Evolutionary conservation across 2,113 vertebrate species (phyloP).

Genomic region (Erythrolamprus reginae): DNA sequence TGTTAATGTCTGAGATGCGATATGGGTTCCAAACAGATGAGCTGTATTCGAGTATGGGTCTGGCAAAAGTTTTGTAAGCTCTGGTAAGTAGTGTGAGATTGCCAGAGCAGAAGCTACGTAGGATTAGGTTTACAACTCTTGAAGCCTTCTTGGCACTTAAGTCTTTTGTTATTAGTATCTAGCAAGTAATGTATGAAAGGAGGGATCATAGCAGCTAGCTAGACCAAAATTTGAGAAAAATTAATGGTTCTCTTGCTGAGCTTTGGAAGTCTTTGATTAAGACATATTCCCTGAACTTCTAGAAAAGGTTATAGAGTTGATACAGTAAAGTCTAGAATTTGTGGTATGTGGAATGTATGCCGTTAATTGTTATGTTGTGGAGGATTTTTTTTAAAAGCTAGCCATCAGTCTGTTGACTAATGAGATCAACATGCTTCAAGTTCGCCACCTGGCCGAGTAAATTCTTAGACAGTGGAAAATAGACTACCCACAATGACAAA

Average conservation of each 20-base stretch:
- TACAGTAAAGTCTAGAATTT: neutral
- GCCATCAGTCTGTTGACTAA: neutral
- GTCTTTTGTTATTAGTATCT: too few species aligned
- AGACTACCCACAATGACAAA: neutral
- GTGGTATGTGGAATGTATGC: neutral
- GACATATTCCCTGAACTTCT: neutral
- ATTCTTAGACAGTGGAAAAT: conserved; percentile 1
- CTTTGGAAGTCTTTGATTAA: neutral
- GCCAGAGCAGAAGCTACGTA: too few species aligned
- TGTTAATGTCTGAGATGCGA: too few species aligned
- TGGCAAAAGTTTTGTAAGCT: too few species aligned
- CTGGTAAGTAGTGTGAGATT: too few species aligned
- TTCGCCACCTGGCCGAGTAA: neutral
- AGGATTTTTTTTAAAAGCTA: neutral
- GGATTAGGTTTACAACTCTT: too few species aligned
- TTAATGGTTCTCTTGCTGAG: neutral
- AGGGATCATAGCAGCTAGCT: neutral
- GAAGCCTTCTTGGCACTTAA: too few species aligned
- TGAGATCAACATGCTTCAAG: conserved; percentile 3
- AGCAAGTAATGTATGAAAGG: neutral
- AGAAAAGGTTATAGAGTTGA: neutral
- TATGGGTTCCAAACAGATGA: too few species aligned
- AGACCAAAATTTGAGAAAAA: neutral
- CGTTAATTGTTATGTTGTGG: neutral
- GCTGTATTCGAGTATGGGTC: too few species aligned